phyloP scores from a whole-genome alignment of 2,113 vertebrate genomes.

The pig (Sus scrofa) region DNA sequence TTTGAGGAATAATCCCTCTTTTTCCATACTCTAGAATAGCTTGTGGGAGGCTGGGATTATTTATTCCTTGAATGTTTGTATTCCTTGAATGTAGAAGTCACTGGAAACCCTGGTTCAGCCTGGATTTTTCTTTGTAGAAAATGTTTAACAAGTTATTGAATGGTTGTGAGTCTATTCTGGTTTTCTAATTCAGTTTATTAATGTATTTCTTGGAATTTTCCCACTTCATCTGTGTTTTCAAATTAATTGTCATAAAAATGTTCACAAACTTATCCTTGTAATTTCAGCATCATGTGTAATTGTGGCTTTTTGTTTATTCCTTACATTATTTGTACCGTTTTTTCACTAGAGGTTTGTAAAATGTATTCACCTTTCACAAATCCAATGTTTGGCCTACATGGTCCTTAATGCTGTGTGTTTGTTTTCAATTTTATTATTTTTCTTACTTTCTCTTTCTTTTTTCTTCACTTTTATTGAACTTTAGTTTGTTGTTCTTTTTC shows the following conservation, averaged over 20 bases:
- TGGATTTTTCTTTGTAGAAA: slow-evolving; percentile 15
- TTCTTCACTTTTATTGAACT: not conserved
- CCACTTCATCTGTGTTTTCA: slow-evolving; percentile 26
- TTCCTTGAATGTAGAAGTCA: slow-evolving; percentile 1
- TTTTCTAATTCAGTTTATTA: not conserved
- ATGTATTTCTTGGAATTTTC: slow-evolving; percentile 22
- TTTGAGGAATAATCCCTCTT: not conserved
- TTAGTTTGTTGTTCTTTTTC: slow-evolving; percentile 9
- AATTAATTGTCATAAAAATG: not conserved
- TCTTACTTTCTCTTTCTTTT: not conserved
- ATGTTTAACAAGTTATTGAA: not conserved
- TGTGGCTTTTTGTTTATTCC: not conserved
- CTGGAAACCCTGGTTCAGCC: not conserved
- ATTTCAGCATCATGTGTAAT: not conserved
- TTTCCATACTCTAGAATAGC: not conserved
- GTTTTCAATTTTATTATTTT: slow-evolving; percentile 20
- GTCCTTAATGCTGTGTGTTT: not conserved
- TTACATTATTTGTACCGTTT: not conserved
- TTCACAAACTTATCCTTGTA: not conserved
- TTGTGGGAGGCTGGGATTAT: not conserved
- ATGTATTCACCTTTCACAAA: not conserved
- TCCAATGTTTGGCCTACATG: not conserved
- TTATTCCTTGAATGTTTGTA: not conserved
- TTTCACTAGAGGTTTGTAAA: not conserved
- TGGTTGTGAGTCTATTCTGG: not conserved